Evolutionary conservation across 2,113 vertebrate species (phyloP), one percentile per base, ranked within the genome.

Genomic region (Muntiacus muntjak): DNA sequence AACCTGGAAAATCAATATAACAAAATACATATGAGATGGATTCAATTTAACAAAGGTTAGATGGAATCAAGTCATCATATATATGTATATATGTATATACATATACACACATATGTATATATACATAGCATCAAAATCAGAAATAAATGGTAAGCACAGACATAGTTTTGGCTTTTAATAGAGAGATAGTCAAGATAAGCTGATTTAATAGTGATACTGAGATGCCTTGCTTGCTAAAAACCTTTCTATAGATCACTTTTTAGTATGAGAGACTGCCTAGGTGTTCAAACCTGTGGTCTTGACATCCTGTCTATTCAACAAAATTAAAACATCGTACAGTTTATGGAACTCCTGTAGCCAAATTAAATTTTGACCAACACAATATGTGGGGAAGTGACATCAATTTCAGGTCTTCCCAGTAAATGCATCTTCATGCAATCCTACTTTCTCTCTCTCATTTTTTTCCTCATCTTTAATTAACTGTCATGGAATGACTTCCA

Each of bases 1-100:
- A 26, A 36, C 16, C 86, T 50, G 81, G 87, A 71, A 97, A 97
- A 91, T 92, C 60, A 88, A 95, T 97, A 43, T 25, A 81, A 83
- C 14, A 91, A 54, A 86, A 98, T 33, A 76, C 90, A 92, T 79
- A 86, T 64, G 14, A 94, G 76, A 94, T 94, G 5, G 87, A 81
- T 79, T 60, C 19, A 95, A 55, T 89, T 47, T 25, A 91, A 57
- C 64, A 98, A 96, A 93, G 47, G 1, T 74, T 88, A 86, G 30
- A 92, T 71, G 13, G 1, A n/a, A 92, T 64, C 6, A 81, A 95
- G 91, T 67, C 33, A 60, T 87, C 45, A 40, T n/a, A 87, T 21
- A 43, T 28, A 95, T 30, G 16, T 19, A 5, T 40, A 0, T 33
- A 33, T 7, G 13, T 19, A n/a, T 13, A 95, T 6, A 50, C 1